phyloP scores from a whole-genome alignment of 2,113 vertebrate species.

The Cinclus cinclus region DNA sequence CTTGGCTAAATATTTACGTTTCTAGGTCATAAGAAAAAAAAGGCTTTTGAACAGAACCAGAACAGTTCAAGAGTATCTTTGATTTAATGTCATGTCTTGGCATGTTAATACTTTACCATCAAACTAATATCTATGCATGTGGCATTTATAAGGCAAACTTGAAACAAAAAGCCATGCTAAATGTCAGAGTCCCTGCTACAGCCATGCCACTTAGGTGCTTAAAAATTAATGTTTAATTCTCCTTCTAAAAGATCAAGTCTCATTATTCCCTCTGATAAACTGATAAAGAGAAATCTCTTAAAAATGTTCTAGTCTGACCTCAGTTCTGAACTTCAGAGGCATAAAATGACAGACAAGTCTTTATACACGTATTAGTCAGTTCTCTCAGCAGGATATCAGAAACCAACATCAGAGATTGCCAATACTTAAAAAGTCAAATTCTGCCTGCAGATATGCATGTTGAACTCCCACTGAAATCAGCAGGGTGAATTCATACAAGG shows the following conservation, averaged over 20 bases:
- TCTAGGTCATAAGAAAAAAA: not conserved
- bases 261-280: constrained; percentile 8
- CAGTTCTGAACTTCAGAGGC: constrained; percentile 25
- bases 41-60: not conserved
- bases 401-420: constrained; percentile 48
- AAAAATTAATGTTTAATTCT: not conserved
- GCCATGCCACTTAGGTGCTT: not conserved
- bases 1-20: not conserved
- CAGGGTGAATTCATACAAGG: not conserved
- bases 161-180: not conserved
- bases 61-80: not conserved
- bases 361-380: constrained; percentile 10
- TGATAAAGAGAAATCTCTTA: not conserved
- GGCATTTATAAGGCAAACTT: not conserved
- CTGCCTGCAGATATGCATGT: not conserved
- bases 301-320: constrained; percentile 34
- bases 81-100: not conserved
- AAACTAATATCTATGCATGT: not conserved
- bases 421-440: constrained; percentile 50
- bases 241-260: not conserved
- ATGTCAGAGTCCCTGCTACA: not conserved
- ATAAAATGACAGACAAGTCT: constrained; percentile 12
- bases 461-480: constrained; percentile 35
- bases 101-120: not conserved
- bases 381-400: constrained; percentile 30